Percentiles rank a stretch among this genome's conserved stretches.
phyloP scores from a whole-genome alignment of 2,113 vertebrate genomes.

The Prionailurus bengalensis region DNA sequence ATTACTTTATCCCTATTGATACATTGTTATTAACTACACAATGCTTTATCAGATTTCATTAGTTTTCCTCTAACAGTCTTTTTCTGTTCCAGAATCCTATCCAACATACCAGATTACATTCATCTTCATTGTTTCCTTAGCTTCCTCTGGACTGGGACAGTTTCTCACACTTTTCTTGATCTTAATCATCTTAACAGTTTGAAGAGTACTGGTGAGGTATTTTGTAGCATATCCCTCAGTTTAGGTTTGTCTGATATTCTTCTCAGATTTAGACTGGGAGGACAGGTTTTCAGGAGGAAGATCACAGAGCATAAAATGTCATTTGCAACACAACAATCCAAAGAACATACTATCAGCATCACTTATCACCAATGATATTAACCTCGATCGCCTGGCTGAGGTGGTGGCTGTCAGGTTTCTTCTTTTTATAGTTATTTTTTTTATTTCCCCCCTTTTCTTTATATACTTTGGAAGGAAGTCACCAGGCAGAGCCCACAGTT shows the following conservation, averaged over 20 bases:
- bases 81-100: background rate
- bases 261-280: background rate
- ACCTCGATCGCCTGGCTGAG: background rate
- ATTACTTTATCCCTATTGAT: background rate
- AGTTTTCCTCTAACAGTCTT: background rate
- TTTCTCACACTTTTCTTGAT: background rate
- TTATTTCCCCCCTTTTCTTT: background rate
- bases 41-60: background rate
- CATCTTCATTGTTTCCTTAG: background rate
- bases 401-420: background rate
- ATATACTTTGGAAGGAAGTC: background rate
- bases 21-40: background rate
- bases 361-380: no score
- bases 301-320: background rate
- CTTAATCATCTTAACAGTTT: background rate
- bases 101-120: background rate
- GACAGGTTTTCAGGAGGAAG: background rate
- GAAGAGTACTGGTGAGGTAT: background rate
- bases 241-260: background rate
- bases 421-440: background rate
- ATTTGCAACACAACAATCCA: background rate
- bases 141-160: background rate
- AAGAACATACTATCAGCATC: background rate
- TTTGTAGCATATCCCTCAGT: background rate
- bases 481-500: background rate